Base-by-base conservation (phyloP, 2,113 vertebrate species). In the Datnioides undecimradiatus region DNA sequence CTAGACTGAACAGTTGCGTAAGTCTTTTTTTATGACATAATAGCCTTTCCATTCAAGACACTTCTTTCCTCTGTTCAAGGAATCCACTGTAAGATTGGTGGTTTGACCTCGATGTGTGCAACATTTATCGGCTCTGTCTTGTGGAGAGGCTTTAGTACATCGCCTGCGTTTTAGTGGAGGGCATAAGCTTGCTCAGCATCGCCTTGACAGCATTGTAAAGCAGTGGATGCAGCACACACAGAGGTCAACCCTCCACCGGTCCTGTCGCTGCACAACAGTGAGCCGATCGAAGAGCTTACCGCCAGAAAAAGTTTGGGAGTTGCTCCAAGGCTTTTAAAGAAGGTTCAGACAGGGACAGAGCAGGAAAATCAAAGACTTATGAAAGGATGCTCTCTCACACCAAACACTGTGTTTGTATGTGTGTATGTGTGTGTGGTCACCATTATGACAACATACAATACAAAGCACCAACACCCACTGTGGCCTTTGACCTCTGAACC, bases 121-220 rank as follows among this genome's bases (percentile, higher is more conserved):
- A 48, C 63, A 73, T 80, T 73, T 59, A 54, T 85, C 80, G 68
- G 73, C 55, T 62, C 49, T 25, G 80, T 79, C 70, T 68, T 48
- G 48, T 62, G 49, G 45, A 46, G n/a, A 66, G 33, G 41, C 48
- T 60, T 71, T 8, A 66, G 55, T 41, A 63, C 79, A 65, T 69
- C 14, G 3, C 23, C n/a, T 45, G 40, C 19, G 27, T 62, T 77
- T 83, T 23, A 69, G 43, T 38, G 23, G 38, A 51, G 27, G 25
- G 51, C 64, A 34, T 48, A n/a, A 62, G 60, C 72, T 73, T 70
- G 55, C 64, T 87, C 80, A 80, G 84, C 74, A 54, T 68, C 77
- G 25, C 60, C 55, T 29, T 57, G 48, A 57, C 63, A 33, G 49
- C 48, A 17, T 3, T 51, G 34, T 65, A 76, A 78, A 78, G 60